Conservation (phyloP, 2,113 vertebrate genomes). For the Lamprotornis superbus region DNA sequence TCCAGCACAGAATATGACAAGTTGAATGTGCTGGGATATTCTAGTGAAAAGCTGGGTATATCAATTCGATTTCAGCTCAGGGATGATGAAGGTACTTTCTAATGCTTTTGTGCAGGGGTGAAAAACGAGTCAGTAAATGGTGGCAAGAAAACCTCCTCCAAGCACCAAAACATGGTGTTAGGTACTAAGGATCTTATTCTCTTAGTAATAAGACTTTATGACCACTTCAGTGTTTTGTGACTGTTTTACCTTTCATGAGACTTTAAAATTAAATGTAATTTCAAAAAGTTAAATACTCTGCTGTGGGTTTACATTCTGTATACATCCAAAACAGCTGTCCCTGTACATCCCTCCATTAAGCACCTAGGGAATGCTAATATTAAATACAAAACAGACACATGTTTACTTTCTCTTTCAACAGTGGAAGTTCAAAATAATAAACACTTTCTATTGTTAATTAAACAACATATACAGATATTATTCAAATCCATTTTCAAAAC, state of each 20-base stretch:
- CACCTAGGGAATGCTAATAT: background rate
- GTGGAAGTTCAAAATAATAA: conserved; percentile 5
- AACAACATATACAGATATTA: background rate
- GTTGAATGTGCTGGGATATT: background rate
- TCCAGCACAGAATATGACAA: background rate
- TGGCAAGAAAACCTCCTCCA: background rate
- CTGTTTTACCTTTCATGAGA: background rate
- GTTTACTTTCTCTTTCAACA: background rate
- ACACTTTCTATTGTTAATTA: background rate
- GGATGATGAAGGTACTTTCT: background rate
- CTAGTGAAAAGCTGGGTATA: background rate
- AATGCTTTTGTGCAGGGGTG: background rate
- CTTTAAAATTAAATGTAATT: conserved; percentile 8
- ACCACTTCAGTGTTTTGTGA: background rate
- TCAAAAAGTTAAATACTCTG: background rate
- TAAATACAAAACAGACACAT: background rate
- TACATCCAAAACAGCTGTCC: background rate
- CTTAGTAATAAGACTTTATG: background rate
- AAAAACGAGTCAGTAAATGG: background rate
- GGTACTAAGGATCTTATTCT: background rate
- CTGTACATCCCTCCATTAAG: background rate
- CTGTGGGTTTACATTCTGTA: background rate
- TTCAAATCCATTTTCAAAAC: conserved; percentile 18
- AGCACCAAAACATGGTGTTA: background rate
- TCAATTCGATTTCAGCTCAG: background rate